Conservation (phyloP, 2,113 vertebrate species). For the Romanogobio albipinnatus region DNA sequence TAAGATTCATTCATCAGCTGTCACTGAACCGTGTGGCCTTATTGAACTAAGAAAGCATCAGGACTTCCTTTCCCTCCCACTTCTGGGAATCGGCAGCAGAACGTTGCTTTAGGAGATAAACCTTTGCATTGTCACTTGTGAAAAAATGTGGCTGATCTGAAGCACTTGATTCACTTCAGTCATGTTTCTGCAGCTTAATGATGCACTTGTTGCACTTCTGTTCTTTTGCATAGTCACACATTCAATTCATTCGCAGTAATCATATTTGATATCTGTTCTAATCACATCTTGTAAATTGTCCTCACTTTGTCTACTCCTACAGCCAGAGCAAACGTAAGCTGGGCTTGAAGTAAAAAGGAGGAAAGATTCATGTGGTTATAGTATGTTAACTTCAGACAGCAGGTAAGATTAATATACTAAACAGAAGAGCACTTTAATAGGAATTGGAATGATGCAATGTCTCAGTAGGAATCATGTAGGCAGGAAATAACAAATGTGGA, state of each 20-base stretch:
- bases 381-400: not conserved
- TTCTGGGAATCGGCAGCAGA: not conserved
- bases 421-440: not conserved
- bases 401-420: conserved; percentile 11
- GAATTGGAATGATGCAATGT: not conserved
- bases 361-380: not conserved
- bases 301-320: not conserved
- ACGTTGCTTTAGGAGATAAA: conserved; percentile 15
- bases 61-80: not conserved
- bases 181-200: not conserved
- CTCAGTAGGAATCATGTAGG: not conserved
- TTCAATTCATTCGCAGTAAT: not conserved
- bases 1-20: conserved; percentile 47
- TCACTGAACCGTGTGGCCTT: conserved; percentile 27
- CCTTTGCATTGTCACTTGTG: not conserved
- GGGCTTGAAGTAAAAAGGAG: not conserved
- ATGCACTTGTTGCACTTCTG: not conserved
- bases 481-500: not conserved
- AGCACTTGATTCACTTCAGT: conserved; percentile 16
- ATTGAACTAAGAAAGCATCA: conserved; percentile 31
- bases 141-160: not conserved
- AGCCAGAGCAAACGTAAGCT: not conserved
- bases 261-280: not conserved
- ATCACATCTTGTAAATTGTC: not conserved
- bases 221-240: not conserved